These are phyloP conservation scores for Tympanoctomys barrerae DNA, from an alignment of 2,797 vertebrate species.

Conservation along the genomic window DNA sequence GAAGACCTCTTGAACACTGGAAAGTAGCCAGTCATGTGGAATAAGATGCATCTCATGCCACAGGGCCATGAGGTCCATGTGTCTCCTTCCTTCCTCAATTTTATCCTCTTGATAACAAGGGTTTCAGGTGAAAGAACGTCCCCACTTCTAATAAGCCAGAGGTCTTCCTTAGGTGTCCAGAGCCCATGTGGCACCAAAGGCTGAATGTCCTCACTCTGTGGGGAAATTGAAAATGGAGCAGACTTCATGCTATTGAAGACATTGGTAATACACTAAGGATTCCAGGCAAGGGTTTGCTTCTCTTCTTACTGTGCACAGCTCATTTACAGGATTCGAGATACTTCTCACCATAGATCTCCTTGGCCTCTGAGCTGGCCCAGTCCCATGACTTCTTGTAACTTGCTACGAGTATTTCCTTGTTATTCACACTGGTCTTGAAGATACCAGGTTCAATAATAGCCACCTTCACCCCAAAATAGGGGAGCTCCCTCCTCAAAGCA, in stretches of 20 bases:
- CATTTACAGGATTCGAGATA: slow-evolving; percentile 77
- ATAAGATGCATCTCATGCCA: background rate
- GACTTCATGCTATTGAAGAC: background rate
- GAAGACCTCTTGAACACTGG: background rate
- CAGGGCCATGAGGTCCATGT: background rate
- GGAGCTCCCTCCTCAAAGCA: slow-evolving; percentile 69
- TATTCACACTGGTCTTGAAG: slow-evolving; percentile 25
- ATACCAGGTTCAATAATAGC: slow-evolving; percentile 81
- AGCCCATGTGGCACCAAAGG: background rate
- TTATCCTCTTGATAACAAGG: background rate
- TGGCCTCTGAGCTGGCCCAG: slow-evolving; percentile 52
- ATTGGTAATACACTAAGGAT: background rate
- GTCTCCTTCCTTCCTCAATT: background rate
- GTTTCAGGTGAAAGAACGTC: background rate
- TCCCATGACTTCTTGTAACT: background rate
- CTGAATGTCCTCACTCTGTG: background rate
- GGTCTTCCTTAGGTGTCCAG: background rate
- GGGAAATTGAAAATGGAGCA: too few species aligned
- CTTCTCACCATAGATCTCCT: slow-evolving; percentile 65
- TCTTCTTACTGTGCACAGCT: background rate
- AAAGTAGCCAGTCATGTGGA: background rate
- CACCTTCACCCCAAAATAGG: slow-evolving; percentile 80
- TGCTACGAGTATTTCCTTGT: rapidly evolving
- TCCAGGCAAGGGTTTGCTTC: background rate
- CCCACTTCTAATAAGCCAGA: background rate